Evolutionary conservation across 92 coral and sea anemone genomes (phyloP), one percentile per base, ranked within the genome.

Genomic region (Porites rus): DNA sequence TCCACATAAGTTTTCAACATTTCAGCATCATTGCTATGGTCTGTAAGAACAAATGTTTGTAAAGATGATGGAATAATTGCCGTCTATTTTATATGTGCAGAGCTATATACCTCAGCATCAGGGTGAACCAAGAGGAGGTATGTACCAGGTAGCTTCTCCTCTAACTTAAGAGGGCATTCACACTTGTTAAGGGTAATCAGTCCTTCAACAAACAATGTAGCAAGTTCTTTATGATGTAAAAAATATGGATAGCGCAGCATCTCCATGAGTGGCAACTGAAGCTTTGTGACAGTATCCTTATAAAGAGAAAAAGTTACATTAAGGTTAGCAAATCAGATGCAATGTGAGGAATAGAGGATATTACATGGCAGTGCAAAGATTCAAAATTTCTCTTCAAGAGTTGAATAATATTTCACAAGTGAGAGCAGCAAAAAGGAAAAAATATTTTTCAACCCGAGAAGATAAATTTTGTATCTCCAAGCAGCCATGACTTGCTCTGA

Each of bases 41-140:
- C 46, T 38, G 46, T 38, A 38, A 38, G 46, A 38, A 4, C 46
- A 38, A 10, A 14, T 56, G 16, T 56, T 56, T 2, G 2, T 9
- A 54, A 54, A 54, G 60, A 54, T 54, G 10, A 54, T 54, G 12
- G 14, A 54, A 56, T n/a, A 10, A 10, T 10, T 14, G 12, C 61
- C 1, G 61, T 56, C 46, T 38, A 38, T 38, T 38, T 38, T 56
- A 56, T 56, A 56, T 56, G 46, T 38, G 6, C 46, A 38, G 7
- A 31, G 43, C 43, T 56, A 2, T 56, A 56, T 72, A 97, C 99
- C 94, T 95, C 77, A 0, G 65, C 71, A 64, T 83, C 79, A 3
- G 94, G 97, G 76, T 97, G 98, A 12, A 97, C 75, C 54, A 95
- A 62, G 51, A 97, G 85, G 31, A 97, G 66, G 82, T 95, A 95